Evolutionary conservation across 2,888 invertebrate genomes (phyloP).

Genomic region (Eupithecia subumbrata): DNA sequence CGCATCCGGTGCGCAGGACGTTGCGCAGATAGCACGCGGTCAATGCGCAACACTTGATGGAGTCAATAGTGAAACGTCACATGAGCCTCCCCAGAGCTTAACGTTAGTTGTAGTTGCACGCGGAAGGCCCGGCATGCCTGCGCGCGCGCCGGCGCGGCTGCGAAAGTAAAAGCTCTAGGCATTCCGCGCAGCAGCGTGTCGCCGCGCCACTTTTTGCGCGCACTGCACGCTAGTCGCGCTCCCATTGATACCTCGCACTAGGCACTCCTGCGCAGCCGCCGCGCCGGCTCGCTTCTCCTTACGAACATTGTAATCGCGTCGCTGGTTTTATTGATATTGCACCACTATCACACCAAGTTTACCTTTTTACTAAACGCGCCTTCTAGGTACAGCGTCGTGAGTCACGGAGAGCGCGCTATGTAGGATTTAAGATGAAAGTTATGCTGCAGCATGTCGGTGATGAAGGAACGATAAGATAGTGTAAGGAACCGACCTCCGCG

Average conservation of each 20-base stretch:
- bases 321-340: background rate
- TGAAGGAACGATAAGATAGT: background rate
- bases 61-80: background rate
- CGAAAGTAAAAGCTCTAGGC: conserved; percentile 48
- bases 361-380: background rate
- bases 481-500: too few relatives aligned
- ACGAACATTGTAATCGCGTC: background rate
- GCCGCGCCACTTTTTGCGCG: conserved; percentile 25
- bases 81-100: background rate
- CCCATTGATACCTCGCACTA: conserved; percentile 27
- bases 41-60: background rate
- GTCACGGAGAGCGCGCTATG: background rate
- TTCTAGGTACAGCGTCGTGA: background rate
- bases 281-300: conserved; percentile 8
- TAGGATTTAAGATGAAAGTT: too few relatives aligned
- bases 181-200: conserved; percentile 38
- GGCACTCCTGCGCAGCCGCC: too few relatives aligned
- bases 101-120: too few relatives aligned
- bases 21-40: background rate
- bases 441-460: too few relatives aligned
- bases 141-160: conserved; percentile 19
- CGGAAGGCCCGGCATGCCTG: background rate
- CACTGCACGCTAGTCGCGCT: conserved; percentile 27
- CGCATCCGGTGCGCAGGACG: too few relatives aligned
- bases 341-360: background rate